A percentile compares a stretch with the other conserved stretches of the same genome.
Evolutionary conservation across 2,888 invertebrate genomes (phyloP).

Genomic region (Siphlonurus alternatus): DNA sequence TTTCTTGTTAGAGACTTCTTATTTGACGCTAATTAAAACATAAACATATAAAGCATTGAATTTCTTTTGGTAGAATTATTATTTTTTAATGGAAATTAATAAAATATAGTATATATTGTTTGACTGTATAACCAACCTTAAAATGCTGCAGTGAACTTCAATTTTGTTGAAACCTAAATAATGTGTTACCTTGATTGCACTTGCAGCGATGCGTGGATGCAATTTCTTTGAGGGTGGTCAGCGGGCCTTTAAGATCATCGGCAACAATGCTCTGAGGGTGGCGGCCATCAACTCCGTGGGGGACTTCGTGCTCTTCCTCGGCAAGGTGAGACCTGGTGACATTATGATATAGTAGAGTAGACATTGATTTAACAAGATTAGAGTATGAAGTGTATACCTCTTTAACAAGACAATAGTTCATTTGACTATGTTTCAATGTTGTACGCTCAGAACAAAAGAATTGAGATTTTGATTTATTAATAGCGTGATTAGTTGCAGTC

Average conservation of each 20-base stretch:
- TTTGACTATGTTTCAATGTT: constrained; percentile 5
- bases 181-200: not conserved
- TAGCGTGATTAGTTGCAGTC: too few species aligned
- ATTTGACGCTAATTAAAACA: too few species aligned
- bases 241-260: constrained; percentile 40
- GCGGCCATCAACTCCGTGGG: constrained; percentile 58
- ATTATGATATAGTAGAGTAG: not conserved
- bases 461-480: too few species aligned
- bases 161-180: not conserved
- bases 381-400: not conserved
- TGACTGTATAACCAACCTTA: not conserved
- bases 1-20: too few species aligned
- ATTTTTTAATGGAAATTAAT: too few species aligned
- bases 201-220: constrained; percentile 46
- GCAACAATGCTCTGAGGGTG: constrained; percentile 44
- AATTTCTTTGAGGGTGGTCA: constrained; percentile 43
- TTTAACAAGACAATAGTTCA: constrained; percentile 2
- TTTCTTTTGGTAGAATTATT: too few species aligned
- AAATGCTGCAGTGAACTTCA: not conserved
- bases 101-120: not conserved
- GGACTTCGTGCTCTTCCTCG: constrained; percentile 49
- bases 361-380: too few species aligned
- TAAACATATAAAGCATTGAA: too few species aligned
- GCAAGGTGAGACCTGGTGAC: constrained; percentile 35
- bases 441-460: too few species aligned